phyloP scores from a whole-genome alignment of 2,113 vertebrate species.

The Greenwoodochromis staneri region DNA sequence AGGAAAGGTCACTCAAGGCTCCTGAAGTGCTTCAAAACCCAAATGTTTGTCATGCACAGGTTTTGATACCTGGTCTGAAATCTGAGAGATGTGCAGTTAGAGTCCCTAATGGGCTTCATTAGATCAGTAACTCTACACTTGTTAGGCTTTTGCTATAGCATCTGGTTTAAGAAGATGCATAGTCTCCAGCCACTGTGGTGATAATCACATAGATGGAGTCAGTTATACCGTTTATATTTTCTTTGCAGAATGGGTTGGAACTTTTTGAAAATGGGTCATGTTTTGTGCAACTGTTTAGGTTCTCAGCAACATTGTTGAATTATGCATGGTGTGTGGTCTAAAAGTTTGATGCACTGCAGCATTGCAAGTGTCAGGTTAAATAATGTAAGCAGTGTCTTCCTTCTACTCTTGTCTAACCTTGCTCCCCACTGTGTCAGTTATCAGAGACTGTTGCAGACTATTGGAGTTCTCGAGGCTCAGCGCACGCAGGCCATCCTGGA shows the following conservation, averaged over 20 bases:
- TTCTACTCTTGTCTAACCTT: slow-evolving; percentile 55
- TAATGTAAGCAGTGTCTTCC: slow-evolving; percentile 29
- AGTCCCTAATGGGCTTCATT: not conserved
- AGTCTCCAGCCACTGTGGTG: not conserved
- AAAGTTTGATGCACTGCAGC: slow-evolving; percentile 38
- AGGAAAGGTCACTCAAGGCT: slow-evolving; percentile 38
- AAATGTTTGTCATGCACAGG: not conserved
- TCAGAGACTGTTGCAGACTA: slow-evolving; percentile 98
- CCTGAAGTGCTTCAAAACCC: not conserved
- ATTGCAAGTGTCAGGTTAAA: slow-evolving; percentile 34
- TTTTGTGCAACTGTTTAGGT: not conserved
- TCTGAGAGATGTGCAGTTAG: not conserved
- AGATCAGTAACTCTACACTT: not conserved
- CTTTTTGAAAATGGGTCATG: not conserved
- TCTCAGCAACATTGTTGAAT: slow-evolving; percentile 6
- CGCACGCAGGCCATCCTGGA: slow-evolving; percentile 95
- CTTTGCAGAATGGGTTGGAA: not conserved
- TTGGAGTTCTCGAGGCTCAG: slow-evolving; percentile 95
- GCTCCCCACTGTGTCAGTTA: slow-evolving; percentile 79
- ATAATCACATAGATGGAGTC: not conserved
- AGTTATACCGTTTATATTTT: not conserved
- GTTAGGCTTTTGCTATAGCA: not conserved
- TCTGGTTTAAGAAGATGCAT: not conserved
- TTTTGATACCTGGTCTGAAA: not conserved
- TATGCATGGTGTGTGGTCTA: slow-evolving; percentile 17